Base-by-base conservation (phyloP, 1,140 invertebrate genomes). In the Drosophila suzukii region DNA sequence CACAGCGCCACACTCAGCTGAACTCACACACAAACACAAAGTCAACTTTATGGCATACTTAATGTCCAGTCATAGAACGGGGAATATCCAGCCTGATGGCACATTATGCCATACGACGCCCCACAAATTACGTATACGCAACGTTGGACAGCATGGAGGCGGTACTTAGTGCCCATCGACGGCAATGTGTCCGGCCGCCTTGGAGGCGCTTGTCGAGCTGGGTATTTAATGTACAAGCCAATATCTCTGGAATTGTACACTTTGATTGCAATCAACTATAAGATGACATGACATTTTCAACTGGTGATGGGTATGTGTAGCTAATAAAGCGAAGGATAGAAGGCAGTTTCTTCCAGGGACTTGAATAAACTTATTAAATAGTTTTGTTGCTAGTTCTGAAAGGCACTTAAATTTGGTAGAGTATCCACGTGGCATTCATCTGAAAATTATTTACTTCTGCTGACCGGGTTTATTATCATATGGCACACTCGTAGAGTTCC, bases 81-180 rank as follows among this genome's bases (percentile, higher is more conserved):
- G 54, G 61, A 65, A 68, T 68, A 75, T 73, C 44, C 81, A 75
- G 73, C 56, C 77, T 81, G 77, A 89, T 88, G 84, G 77, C 72
- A 80, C 81, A 88, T 88, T 88, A 88, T 84, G 66, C 76, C 77
- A 81, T 68, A 90, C 66, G 74, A 84, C 85, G 84, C 77, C 84
- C 84, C 81, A 75, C 34, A 84, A 90, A 84, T 89, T 89, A 84
- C 80, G 77, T 89, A 90, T 84, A 67, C 75, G 67, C 60, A 65
- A 32, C 24, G 76, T 59, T 54, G 59, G 47, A 36, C 55, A 30
- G 32, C 20, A 39, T 46, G 41, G 12, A 20, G 59, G 11, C 34
- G 58, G 61, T 77, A 70, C 62, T 77, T 77, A 77, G 74, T 68
- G 74, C 27, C 44, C 73, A 38, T 74, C 57, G 24, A 61, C 15